phyloP scores from a whole-genome alignment of 2,113 vertebrate genomes.

The Bos javanicus region DNA sequence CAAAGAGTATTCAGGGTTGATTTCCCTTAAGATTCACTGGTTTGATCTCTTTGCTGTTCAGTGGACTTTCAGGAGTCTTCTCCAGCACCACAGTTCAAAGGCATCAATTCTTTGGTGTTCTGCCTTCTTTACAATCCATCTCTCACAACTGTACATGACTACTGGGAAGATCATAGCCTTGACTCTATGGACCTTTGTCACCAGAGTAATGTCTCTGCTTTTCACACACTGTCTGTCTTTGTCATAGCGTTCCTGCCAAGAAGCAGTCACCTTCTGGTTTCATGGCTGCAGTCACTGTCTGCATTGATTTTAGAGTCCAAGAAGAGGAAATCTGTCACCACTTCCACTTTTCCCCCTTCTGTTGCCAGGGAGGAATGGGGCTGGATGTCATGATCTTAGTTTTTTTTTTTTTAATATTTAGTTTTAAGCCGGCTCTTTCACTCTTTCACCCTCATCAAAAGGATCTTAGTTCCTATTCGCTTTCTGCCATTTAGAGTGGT shows the following conservation, averaged over 20 bases:
- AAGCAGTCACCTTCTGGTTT: background rate
- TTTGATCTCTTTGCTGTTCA: background rate
- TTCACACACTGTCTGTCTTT: background rate
- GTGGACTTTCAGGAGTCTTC: background rate
- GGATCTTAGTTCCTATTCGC: background rate
- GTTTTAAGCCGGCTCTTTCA: background rate
- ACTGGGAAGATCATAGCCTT: background rate
- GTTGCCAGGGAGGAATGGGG: background rate
- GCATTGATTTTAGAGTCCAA: background rate
- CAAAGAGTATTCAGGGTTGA: background rate
- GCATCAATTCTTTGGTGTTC: background rate
- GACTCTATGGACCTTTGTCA: background rate
- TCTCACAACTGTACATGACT: background rate
- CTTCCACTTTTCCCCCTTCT: background rate
- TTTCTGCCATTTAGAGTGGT: background rate
- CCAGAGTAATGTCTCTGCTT: background rate
- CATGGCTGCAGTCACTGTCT: background rate
- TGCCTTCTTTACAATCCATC: background rate
- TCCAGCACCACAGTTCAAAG: background rate
- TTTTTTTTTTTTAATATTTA: background rate
- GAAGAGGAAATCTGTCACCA: background rate
- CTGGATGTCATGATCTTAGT: background rate
- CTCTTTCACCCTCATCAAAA: background rate
- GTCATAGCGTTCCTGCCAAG: background rate
- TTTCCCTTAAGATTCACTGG: background rate